Evolutionary conservation across 2,888 invertebrate genomes (phyloP).

Genomic region (Dysmachus trigonus): DNA sequence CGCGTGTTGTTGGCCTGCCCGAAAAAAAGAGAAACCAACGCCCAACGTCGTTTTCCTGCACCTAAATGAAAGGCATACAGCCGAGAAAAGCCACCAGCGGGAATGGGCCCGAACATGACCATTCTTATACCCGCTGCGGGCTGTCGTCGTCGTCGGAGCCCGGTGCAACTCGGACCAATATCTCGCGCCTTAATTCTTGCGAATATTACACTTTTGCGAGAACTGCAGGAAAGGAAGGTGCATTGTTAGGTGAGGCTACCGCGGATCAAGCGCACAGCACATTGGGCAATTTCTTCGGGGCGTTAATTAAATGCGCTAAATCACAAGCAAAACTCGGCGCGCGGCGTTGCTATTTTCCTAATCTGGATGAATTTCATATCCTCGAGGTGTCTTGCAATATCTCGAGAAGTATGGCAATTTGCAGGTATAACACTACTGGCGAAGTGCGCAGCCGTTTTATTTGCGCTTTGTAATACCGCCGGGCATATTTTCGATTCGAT

Average conservation of each 20-base stretch:
- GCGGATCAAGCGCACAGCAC: background rate
- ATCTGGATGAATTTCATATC: background rate
- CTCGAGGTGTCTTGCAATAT: background rate
- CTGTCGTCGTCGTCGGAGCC: background rate
- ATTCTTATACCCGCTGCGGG: background rate
- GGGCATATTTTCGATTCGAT: background rate
- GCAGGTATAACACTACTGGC: background rate
- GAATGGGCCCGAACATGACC: background rate
- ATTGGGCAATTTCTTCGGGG: background rate
- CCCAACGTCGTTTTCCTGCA: conserved; percentile 24
- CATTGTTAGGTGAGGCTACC: conserved; percentile 12
- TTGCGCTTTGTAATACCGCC: background rate
- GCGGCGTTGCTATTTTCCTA: background rate
- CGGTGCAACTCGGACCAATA: background rate
- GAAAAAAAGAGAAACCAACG: conserved; percentile 5
- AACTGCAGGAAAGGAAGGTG: background rate
- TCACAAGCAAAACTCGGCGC: background rate
- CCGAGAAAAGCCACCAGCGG: background rate
- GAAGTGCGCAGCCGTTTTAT: background rate
- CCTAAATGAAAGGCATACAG: background rate
- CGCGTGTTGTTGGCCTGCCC: background rate
- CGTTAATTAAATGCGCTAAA: background rate
- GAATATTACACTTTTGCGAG: background rate
- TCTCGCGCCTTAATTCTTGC: background rate
- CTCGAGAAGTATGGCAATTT: background rate